These are phyloP conservation scores for Aegithalos caudatus DNA, from an alignment of 2,113 vertebrate species.

Conservation along the genomic window DNA sequence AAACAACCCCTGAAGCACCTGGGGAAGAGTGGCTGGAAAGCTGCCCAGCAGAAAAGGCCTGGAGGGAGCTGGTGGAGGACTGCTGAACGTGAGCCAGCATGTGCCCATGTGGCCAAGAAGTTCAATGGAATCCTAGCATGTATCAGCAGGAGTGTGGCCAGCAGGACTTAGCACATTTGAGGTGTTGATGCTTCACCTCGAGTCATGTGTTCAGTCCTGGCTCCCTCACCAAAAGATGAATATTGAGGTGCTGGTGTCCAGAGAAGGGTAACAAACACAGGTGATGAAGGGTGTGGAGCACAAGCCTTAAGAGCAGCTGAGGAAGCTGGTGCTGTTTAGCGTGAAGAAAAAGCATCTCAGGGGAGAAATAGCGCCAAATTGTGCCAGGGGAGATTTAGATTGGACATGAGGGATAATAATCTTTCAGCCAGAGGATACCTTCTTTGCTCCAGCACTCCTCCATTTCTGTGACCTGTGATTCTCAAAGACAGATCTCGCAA, in stretches of 20 bases:
- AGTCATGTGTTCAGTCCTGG: not conserved
- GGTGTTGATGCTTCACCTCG: not conserved
- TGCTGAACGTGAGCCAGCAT: rapidly evolving
- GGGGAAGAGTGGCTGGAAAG: not conserved
- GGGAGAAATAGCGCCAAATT: not conserved
- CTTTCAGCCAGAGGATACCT: not conserved
- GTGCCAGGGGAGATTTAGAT: not conserved
- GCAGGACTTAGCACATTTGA: not conserved
- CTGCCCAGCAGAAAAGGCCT: not conserved
- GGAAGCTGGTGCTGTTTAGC: not conserved
- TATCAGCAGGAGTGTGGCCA: not conserved
- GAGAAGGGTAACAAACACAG: not conserved
- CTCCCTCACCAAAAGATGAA: not conserved
- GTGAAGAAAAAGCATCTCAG: not conserved
- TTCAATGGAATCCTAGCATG: not conserved
- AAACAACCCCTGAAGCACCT: not conserved
- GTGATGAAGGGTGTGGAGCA: not conserved
- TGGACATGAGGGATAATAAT: not conserved
- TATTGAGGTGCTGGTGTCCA: not conserved
- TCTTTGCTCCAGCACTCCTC: not conserved
- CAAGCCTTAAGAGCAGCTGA: not conserved
- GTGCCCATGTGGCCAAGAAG: not conserved
- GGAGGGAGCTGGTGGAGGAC: not conserved
- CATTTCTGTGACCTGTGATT: not conserved
- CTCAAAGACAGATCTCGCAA: not conserved